A percentile compares a stretch with the other conserved stretches of the same genome.
phyloP scores from a whole-genome alignment of 1,140 invertebrate species.

The Drosophila punjabiensis region DNA sequence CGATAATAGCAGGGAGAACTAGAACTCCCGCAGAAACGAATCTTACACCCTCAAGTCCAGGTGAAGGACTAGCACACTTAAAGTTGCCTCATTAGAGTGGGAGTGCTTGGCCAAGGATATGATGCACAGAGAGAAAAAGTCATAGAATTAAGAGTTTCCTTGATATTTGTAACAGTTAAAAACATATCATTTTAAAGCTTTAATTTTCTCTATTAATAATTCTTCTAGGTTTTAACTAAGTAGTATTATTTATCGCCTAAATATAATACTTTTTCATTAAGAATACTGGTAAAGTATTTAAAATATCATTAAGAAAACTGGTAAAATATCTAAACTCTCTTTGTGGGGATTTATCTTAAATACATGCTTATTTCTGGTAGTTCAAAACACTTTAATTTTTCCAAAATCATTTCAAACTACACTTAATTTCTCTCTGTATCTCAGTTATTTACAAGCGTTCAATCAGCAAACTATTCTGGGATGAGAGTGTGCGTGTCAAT shows the following conservation, averaged over 20 bases:
- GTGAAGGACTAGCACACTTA: conserved; percentile 64
- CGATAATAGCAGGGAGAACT: conserved; percentile 13
- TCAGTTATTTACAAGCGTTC: conserved; percentile 30
- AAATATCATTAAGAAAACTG: too few relatives aligned
- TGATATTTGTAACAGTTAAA: background rate
- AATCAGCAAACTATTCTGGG: conserved; percentile 11
- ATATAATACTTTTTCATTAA: too few relatives aligned
- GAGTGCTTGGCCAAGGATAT: conserved; percentile 21
- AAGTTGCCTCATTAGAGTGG: conserved; percentile 70
- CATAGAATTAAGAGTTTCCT: background rate
- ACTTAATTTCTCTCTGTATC: background rate
- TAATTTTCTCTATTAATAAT: too few relatives aligned
- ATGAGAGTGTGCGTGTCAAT: conserved; percentile 57
- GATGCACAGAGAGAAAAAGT: conserved; percentile 6
- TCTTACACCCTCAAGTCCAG: conserved; percentile 47
- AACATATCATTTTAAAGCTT: too few relatives aligned
- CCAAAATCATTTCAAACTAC: background rate
- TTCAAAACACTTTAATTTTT: too few relatives aligned
- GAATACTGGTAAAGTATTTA: too few relatives aligned
- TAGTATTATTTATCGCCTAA: too few relatives aligned
- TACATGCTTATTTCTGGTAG: background rate
- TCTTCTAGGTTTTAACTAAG: too few relatives aligned
- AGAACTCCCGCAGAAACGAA: background rate
- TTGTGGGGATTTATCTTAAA: background rate
- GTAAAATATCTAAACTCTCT: too few relatives aligned